A percentile compares a stretch with the other conserved stretches of the same genome.
Evolutionary conservation across 2,113 vertebrate genomes (phyloP).

Genomic region (Steatornis caripensis): DNA sequence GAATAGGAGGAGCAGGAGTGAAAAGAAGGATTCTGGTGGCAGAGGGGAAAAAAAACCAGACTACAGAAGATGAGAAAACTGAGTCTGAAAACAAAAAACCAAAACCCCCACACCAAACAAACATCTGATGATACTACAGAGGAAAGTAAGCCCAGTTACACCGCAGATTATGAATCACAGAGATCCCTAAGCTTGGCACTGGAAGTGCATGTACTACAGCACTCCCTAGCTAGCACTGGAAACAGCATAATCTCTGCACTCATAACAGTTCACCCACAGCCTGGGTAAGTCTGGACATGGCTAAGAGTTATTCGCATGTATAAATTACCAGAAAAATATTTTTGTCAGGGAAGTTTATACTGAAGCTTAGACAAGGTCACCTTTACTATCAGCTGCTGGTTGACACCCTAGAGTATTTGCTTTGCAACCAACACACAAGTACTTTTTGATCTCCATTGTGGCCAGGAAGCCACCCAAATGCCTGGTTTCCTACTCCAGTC

Average conservation of each 20-base stretch:
- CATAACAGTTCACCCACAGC: background rate
- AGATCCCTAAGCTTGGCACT: background rate
- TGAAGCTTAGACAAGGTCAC: background rate
- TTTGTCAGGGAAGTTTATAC: background rate
- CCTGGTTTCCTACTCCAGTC: background rate
- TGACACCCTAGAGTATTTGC: background rate
- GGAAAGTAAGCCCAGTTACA: background rate
- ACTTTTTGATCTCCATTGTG: background rate
- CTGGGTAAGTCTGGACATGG: background rate
- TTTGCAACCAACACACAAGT: background rate
- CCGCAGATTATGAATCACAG: accelerated
- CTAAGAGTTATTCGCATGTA: background rate
- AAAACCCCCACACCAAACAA: background rate
- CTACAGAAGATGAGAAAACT: background rate
- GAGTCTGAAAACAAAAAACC: background rate
- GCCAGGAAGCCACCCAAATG: background rate
- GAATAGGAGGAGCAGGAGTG: background rate
- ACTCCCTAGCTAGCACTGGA: background rate
- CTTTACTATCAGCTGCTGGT: background rate
- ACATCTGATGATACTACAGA: background rate
- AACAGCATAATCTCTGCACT: background rate
- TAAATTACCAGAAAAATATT: background rate
- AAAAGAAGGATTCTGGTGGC: background rate
- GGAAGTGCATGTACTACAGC: background rate
- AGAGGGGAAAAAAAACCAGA: background rate